These are phyloP conservation scores for Brienomyrus brachyistius DNA, from an alignment of 2,113 vertebrate species.

Conservation along the genomic window DNA sequence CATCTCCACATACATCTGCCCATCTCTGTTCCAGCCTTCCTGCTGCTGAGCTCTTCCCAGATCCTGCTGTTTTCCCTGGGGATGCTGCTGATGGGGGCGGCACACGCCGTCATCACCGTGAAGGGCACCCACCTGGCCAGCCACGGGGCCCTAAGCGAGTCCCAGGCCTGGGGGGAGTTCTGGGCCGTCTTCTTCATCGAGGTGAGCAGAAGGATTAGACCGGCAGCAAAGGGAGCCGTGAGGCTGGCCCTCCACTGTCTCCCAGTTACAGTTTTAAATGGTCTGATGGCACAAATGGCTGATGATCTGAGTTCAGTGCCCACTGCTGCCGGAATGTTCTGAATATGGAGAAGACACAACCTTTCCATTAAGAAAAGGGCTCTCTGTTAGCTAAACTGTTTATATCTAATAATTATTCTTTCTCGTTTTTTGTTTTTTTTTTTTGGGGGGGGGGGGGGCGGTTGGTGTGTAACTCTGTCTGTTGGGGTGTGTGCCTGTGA, in stretches of 20 bases:
- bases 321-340: background rate
- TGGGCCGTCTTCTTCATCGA: conserved; percentile 88
- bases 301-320: background rate
- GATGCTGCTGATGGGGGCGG: conserved; percentile 64
- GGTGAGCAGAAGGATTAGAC: conserved; percentile 55
- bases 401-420: background rate
- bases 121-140: conserved; percentile 87
- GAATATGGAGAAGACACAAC: background rate
- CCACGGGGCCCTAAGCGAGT: conserved; percentile 73
- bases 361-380: background rate
- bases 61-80: conserved; percentile 57
- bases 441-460: too few species aligned
- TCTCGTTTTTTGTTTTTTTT: background rate
- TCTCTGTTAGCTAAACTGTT: background rate
- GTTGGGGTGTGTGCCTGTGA: background rate
- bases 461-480: background rate
- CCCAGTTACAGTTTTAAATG: background rate
- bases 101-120: conserved; percentile 69
- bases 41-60: conserved; percentile 66
- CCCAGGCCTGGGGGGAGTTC: conserved; percentile 65
- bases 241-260: background rate
- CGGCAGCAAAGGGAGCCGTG: background rate
- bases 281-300: background rate
- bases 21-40: conserved; percentile 62
- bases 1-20: background rate